phyloP scores from a whole-genome alignment of 1,140 invertebrate genomes.

The Melipona quadrifasciata region DNA sequence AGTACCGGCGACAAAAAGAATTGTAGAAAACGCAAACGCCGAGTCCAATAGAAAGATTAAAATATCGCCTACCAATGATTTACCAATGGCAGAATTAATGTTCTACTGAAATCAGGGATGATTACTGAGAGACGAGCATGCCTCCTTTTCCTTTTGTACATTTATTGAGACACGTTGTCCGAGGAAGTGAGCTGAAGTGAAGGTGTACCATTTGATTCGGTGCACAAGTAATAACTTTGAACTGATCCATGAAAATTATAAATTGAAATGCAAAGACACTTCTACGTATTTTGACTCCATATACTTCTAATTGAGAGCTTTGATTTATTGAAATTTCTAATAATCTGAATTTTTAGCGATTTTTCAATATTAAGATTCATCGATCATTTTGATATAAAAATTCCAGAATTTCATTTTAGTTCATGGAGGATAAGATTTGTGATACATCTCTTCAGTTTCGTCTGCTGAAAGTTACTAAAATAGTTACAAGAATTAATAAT shows the following conservation, averaged over 20 bases:
- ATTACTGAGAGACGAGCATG: not conserved
- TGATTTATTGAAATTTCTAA: not conserved
- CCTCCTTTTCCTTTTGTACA: not conserved
- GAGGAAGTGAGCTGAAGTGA: not conserved
- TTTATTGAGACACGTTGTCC: not conserved
- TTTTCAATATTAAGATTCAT: not conserved
- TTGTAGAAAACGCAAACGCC: conserved; percentile 2
- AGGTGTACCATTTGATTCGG: not conserved
- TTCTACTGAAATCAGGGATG: not conserved
- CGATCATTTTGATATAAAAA: not conserved
- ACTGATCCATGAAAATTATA: not conserved
- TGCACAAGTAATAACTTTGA: not conserved
- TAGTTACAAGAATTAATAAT: not conserved
- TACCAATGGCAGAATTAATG: conserved; percentile 22
- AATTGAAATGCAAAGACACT: not conserved
- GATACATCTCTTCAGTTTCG: not conserved
- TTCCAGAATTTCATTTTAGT: not conserved
- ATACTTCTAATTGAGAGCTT: no score
- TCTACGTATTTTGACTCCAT: not conserved
- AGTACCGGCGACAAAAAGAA: conserved; percentile 7
- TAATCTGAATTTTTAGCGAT: not conserved
- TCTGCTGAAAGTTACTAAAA: not conserved
- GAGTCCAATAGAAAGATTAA: conserved; percentile 15
- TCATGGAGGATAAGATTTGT: not conserved
- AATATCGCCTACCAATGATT: conserved; percentile 29